phyloP scores from a whole-genome alignment of 37 sponge, comb jelly and placozoan genomes.

The Agelas oroides region DNA sequence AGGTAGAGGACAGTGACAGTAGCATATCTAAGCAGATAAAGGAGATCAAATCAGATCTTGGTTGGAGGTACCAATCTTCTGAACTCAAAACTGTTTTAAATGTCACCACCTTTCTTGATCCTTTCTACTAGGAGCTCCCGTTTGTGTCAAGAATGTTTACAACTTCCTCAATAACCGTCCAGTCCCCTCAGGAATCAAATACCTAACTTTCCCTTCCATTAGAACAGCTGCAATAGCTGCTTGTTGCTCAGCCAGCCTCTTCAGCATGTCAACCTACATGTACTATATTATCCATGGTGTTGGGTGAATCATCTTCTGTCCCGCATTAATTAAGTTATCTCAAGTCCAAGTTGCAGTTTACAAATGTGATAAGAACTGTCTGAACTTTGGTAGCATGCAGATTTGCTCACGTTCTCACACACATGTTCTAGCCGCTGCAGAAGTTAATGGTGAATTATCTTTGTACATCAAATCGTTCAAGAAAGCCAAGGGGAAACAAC shows the following conservation, averaged over 20 bases:
- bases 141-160: too few relatives aligned
- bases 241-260: slow-evolving; percentile 37
- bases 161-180: not conserved
- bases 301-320: too few relatives aligned
- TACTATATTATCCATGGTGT: too few relatives aligned
- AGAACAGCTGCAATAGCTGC: slow-evolving; percentile 46
- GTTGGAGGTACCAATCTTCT: not conserved
- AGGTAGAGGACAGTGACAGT: not conserved
- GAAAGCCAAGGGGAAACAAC: too few relatives aligned
- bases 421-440: too few relatives aligned
- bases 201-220: slow-evolving; percentile 1
- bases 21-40: not conserved
- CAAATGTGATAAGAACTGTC: too few relatives aligned
- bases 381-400: too few relatives aligned
- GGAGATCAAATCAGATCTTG: slow-evolving; percentile 1
- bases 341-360: too few relatives aligned
- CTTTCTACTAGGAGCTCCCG: slow-evolving; percentile 2
- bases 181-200: slow-evolving; percentile 35
- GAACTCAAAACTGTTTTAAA: not conserved
- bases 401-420: too few relatives aligned
- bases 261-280: slow-evolving; percentile 16
- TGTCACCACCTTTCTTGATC: slow-evolving; percentile 10
- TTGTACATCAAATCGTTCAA: too few relatives aligned
- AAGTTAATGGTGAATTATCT: too few relatives aligned
- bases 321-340: too few relatives aligned